phyloP scores from a whole-genome alignment of 1,140 invertebrate genomes.

The Asbolus verrucosus region DNA sequence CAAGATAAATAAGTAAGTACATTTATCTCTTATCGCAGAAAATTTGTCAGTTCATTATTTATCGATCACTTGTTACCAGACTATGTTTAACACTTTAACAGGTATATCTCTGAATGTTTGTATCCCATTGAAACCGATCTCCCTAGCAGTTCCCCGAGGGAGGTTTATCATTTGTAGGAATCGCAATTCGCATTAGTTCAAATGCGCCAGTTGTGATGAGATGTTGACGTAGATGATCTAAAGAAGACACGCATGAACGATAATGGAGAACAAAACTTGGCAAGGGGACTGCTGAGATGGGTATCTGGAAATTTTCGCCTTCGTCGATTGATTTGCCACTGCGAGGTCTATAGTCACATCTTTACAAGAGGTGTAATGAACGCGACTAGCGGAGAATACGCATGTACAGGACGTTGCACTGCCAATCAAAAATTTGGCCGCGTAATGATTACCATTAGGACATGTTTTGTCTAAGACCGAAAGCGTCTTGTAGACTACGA shows the following conservation, averaged over 20 bases:
- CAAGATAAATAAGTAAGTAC: no score
- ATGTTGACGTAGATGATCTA: slow-evolving; percentile 36
- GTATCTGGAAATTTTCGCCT: slow-evolving; percentile 31
- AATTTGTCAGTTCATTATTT: no score
- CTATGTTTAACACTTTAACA: no score
- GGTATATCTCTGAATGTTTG: no score
- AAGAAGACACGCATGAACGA: slow-evolving; percentile 38
- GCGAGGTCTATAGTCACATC: slow-evolving; percentile 14
- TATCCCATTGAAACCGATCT: slow-evolving; percentile 9
- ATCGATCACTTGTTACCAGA: no score
- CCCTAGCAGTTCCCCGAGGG: slow-evolving; percentile 16
- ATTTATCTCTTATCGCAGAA: no score
- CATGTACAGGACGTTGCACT: background rate
- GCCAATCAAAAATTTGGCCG: no score
- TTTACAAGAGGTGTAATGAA: slow-evolving; percentile 27
- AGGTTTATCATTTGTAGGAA: slow-evolving; percentile 38
- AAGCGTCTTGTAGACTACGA: no score
- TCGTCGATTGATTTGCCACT: slow-evolving; percentile 23
- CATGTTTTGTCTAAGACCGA: no score
- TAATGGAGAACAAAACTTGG: slow-evolving; percentile 34
- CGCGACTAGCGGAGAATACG: slow-evolving; percentile 3
- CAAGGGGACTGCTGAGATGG: slow-evolving; percentile 25
- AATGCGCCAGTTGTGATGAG: slow-evolving; percentile 35
- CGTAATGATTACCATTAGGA: no score
- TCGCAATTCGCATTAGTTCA: slow-evolving; percentile 41